These are phyloP conservation scores for Drosophila seguyi DNA, from an alignment of 1,140 invertebrate genomes.

Conservation along the genomic window DNA sequence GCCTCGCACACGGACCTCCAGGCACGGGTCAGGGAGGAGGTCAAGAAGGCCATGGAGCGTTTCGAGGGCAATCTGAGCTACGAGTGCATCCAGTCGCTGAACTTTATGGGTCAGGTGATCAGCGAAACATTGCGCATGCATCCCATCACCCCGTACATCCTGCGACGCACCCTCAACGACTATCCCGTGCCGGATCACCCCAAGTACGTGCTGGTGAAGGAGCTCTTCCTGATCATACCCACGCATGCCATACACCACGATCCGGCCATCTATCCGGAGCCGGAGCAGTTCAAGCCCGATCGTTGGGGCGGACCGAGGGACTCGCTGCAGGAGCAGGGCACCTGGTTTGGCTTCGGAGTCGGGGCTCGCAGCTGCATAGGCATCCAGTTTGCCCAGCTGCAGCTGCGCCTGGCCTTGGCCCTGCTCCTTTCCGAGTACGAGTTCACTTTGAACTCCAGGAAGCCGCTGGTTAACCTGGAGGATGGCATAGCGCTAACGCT, in stretches of 20 bases:
- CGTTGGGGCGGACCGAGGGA: slow-evolving; percentile 87
- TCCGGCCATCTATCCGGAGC: slow-evolving; percentile 87
- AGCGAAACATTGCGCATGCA: slow-evolving; percentile 87
- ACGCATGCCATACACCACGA: slow-evolving; percentile 85
- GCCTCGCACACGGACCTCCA: slow-evolving; percentile 86
- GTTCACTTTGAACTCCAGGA: slow-evolving; percentile 66
- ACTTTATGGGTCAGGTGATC: slow-evolving; percentile 87
- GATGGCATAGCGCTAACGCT: slow-evolving; percentile 73
- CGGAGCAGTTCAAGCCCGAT: slow-evolving; percentile 89
- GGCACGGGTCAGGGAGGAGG: slow-evolving; percentile 85
- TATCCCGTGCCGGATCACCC: slow-evolving; percentile 85
- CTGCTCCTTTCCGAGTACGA: slow-evolving; percentile 78
- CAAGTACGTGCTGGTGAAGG: slow-evolving; percentile 81
- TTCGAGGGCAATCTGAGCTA: slow-evolving; percentile 83
- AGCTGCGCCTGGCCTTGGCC: slow-evolving; percentile 87
- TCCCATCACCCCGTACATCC: slow-evolving; percentile 85
- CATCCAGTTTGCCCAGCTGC: slow-evolving; percentile 88
- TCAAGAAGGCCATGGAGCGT: slow-evolving; percentile 77
- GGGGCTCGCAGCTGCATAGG: slow-evolving; percentile 85
- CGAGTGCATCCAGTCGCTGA: slow-evolving; percentile 86
- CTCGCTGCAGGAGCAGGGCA: slow-evolving; percentile 83
- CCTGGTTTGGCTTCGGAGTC: slow-evolving; percentile 88
- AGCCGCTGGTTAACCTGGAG: slow-evolving; percentile 63
- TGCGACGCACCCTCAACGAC: slow-evolving; percentile 81
- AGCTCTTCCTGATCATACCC: slow-evolving; percentile 81